phyloP scores from a whole-genome alignment of 1,140 invertebrate species.

The Megalopta genalis region DNA sequence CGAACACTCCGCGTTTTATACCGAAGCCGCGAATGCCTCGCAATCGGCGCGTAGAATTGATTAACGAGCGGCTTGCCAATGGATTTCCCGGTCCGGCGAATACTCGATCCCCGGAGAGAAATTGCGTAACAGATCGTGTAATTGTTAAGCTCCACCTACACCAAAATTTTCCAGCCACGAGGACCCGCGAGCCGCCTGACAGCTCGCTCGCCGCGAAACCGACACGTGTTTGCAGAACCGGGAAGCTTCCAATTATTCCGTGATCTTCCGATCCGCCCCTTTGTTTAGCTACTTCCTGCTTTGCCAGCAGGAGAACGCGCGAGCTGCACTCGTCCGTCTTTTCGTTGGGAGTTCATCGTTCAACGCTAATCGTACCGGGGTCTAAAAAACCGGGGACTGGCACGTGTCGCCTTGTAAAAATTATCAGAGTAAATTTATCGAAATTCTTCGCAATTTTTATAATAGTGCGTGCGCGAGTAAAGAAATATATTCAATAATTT shows the following conservation, averaged over 20 bases:
- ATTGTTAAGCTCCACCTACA: conserved; percentile 49
- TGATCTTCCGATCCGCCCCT: neutral
- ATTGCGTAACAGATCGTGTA: conserved; percentile 57
- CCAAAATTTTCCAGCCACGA: conserved; percentile 47
- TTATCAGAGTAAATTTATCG: too few species aligned
- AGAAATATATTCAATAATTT: too few species aligned
- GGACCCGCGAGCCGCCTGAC: neutral
- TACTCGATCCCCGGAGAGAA: conserved; percentile 18
- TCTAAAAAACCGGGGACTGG: too few species aligned
- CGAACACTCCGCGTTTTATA: conserved; percentile 17
- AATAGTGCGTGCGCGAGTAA: too few species aligned
- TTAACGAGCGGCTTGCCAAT: conserved; percentile 55
- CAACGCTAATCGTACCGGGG: too few species aligned
- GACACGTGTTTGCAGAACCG: neutral
- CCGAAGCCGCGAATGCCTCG: conserved; percentile 6
- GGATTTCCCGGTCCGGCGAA: conserved; percentile 48
- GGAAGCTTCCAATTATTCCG: neutral
- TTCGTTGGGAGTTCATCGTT: too few species aligned
- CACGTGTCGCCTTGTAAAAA: too few species aligned
- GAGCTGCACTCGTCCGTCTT: too few species aligned
- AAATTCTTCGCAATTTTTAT: too few species aligned
- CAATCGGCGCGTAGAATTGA: conserved; percentile 56
- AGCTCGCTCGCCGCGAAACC: neutral
- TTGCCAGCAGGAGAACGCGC: too few species aligned
- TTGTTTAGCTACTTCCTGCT: too few species aligned